Conservation (phyloP, 2,888 invertebrate genomes). For the Parnassius apollo region DNA sequence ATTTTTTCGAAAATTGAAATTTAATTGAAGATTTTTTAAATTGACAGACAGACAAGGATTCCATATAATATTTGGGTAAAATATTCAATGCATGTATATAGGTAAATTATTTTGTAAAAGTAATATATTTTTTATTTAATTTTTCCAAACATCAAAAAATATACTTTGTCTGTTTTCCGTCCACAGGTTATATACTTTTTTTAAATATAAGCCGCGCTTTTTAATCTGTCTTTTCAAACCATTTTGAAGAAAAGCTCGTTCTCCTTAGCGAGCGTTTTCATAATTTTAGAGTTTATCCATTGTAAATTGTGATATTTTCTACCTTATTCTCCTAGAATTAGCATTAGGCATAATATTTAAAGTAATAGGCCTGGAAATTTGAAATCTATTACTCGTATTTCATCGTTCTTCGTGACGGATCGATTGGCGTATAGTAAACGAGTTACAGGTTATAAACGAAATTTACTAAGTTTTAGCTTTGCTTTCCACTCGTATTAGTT, state of each 20-base stretch:
- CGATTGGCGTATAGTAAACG: conserved; percentile 56
- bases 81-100: no score
- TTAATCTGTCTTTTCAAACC: conserved; percentile 40
- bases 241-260: conserved; percentile 40
- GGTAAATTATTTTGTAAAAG: no score
- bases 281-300: conserved; percentile 29
- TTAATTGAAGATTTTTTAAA: no score
- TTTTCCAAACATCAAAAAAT: no score
- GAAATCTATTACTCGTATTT: conserved; percentile 26
- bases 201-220: conserved; percentile 17
- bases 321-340: conserved; percentile 32
- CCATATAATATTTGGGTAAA: no score
- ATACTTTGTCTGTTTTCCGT: background rate
- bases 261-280: conserved; percentile 24
- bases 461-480: conserved; percentile 42
- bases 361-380: conserved; percentile 28
- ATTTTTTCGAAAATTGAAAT: no score
- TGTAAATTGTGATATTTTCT: conserved; percentile 42
- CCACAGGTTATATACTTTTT: conserved; percentile 1
- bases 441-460: conserved; percentile 65
- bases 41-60: no score
- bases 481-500: conserved; percentile 44
- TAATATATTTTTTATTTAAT: no score
- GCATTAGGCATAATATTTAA: conserved; percentile 31
- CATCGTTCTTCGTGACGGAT: conserved; percentile 50